Conservation (phyloP, 2,888 invertebrate species). For the Coelinius sp. region DNA sequence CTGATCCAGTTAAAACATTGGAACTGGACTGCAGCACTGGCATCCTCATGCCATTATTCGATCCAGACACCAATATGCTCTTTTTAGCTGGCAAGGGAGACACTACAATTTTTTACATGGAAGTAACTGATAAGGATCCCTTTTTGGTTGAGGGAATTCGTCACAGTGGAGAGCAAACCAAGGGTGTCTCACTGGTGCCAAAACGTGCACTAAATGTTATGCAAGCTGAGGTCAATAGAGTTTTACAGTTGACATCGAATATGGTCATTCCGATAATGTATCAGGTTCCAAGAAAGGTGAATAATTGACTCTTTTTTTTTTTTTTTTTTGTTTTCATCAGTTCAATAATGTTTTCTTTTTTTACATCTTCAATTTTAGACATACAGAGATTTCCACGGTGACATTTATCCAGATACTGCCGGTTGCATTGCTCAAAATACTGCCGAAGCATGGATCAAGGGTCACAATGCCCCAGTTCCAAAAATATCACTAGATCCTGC, state of each 20-base stretch:
- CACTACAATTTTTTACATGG: conserved; percentile 91
- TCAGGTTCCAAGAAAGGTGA: conserved; percentile 92
- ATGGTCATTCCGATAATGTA: conserved; percentile 94
- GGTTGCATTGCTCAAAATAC: conserved; percentile 85
- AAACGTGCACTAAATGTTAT: conserved; percentile 95
- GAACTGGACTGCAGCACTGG: conserved; percentile 91
- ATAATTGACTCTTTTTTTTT: conserved; percentile 28
- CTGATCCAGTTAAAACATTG: conserved; percentile 82
- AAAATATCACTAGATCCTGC: conserved; percentile 89
- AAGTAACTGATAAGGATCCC: conserved; percentile 90
- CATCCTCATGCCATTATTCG: conserved; percentile 92
- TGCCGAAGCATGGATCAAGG: conserved; percentile 86
- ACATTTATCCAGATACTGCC: conserved; percentile 92
- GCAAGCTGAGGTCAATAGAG: conserved; percentile 95
- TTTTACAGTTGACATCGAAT: conserved; percentile 88
- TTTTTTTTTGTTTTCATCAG: too few relatives aligned
- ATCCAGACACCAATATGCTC: conserved; percentile 94
- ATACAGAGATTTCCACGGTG: conserved; percentile 94
- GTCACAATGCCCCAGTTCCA: conserved; percentile 81
- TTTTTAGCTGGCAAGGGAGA: conserved; percentile 96
- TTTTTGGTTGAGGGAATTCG: conserved; percentile 89
- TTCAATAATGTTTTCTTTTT: neutral
- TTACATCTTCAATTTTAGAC: conserved; percentile 73
- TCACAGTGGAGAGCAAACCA: conserved; percentile 94
- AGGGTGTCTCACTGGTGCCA: conserved; percentile 93